Evolutionary conservation across 2,888 invertebrate genomes (phyloP).

Genomic region (Dynastes grantii): DNA sequence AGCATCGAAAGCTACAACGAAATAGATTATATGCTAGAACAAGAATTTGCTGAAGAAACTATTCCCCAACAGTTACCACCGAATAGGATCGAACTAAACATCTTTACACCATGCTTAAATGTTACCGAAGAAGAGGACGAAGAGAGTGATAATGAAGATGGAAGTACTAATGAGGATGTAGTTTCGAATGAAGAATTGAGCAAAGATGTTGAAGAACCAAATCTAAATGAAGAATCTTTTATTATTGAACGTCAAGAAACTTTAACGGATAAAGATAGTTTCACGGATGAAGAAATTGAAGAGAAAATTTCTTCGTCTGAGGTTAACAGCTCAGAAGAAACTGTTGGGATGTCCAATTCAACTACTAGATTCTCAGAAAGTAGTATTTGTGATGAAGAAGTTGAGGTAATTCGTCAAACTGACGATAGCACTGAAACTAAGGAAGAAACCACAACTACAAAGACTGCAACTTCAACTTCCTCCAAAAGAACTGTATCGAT

Average conservation of each 20-base stretch:
- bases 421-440: slow-evolving; percentile 43
- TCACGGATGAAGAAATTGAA: slow-evolving; percentile 50
- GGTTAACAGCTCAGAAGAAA: slow-evolving; percentile 32
- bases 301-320: slow-evolving; percentile 45
- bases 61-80: slow-evolving; percentile 43
- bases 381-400: slow-evolving; percentile 25
- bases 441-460: slow-evolving; percentile 34
- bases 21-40: slow-evolving; percentile 52
- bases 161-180: slow-evolving; percentile 49
- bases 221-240: background rate
- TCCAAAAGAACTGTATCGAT: slow-evolving; percentile 16
- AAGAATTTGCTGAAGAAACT: slow-evolving; percentile 54
- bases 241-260: background rate
- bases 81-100: slow-evolving; percentile 49
- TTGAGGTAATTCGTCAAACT: slow-evolving; percentile 43
- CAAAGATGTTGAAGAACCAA: background rate
- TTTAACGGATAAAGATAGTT: background rate
- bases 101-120: slow-evolving; percentile 49
- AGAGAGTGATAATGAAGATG: slow-evolving; percentile 52
- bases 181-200: background rate
- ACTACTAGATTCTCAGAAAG: slow-evolving; percentile 15
- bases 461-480: slow-evolving; percentile 1
- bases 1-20: slow-evolving; percentile 68
- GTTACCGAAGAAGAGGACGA: slow-evolving; percentile 60
- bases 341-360: slow-evolving; percentile 25